A percentile compares a stretch with the other conserved stretches of the same genome.
These are phyloP conservation scores for Xyrichtys novacula DNA, from an alignment of 2,797 vertebrate genomes.

Conservation along the genomic window DNA sequence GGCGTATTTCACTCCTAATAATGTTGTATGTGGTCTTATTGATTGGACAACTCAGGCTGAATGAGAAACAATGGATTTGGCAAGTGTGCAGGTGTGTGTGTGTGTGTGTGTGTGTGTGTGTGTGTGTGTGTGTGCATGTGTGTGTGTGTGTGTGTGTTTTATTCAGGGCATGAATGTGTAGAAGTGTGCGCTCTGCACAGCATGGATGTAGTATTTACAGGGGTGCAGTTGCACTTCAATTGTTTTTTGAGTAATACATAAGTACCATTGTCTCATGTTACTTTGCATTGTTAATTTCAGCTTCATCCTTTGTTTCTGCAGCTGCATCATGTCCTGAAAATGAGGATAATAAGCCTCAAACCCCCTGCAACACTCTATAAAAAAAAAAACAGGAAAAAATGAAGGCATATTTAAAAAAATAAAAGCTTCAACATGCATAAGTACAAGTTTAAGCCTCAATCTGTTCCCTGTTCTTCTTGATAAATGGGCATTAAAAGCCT, in stretches of 20 bases:
- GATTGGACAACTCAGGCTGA: conserved; percentile 59
- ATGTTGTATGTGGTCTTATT: conserved; percentile 60
- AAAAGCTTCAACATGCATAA: conserved; percentile 52
- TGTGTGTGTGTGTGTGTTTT: conserved; percentile 16
- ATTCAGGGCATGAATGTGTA: conserved; percentile 12
- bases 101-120: conserved; percentile 14
- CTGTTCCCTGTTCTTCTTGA: conserved; percentile 63
- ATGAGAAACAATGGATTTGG: conserved; percentile 63
- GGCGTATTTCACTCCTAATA: conserved; percentile 68
- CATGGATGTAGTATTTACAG: conserved; percentile 40
- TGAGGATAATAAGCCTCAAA: conserved; percentile 70
- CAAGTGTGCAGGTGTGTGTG: too few relatives aligned
- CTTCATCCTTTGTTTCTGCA: conserved; percentile 72
- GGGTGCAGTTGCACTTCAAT: conserved; percentile 60
- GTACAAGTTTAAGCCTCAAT: conserved; percentile 65
- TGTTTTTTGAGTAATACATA: conserved; percentile 64
- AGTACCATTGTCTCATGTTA: conserved; percentile 68
- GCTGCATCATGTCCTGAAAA: conserved; percentile 70
- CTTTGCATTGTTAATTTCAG: conserved; percentile 76
- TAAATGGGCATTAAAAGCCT: conserved; percentile 78
- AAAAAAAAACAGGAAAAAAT: conserved; percentile 24
- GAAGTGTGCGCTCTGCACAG: conserved; percentile 28
- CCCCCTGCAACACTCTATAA: conserved; percentile 54
- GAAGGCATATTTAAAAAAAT: conserved; percentile 54
- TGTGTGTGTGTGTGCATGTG: neutral